These are phyloP conservation scores for Dryobates pubescens DNA, from an alignment of 2,797 vertebrate genomes.

Conservation along the genomic window DNA sequence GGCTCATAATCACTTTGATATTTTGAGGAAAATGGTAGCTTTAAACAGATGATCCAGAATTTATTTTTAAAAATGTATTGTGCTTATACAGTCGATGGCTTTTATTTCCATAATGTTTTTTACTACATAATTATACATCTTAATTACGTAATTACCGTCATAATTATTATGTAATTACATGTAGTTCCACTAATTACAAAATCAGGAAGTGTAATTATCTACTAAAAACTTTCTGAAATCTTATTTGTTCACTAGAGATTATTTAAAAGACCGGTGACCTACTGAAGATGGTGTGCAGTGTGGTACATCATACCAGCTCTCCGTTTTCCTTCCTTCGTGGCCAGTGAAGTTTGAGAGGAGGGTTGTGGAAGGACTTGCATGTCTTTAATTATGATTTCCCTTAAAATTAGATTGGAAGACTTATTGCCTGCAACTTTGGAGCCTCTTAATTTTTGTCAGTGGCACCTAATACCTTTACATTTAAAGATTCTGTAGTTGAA, in stretches of 20 bases:
- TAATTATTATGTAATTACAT: slow-evolving; percentile 88
- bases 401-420: not conserved
- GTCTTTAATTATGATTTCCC: slow-evolving; percentile 6
- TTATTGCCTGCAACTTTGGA: not conserved
- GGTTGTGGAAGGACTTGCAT: not conserved
- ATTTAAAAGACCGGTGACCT: slow-evolving; percentile 83
- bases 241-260: slow-evolving; percentile 81
- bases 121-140: slow-evolving; percentile 88
- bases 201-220: slow-evolving; percentile 87
- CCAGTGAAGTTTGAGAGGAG: not conserved
- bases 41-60: slow-evolving; percentile 80
- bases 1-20: slow-evolving; percentile 80
- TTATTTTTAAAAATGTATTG: slow-evolving; percentile 85
- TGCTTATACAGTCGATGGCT: slow-evolving; percentile 84
- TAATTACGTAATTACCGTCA: slow-evolving; percentile 87
- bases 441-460: not conserved
- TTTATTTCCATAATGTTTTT: slow-evolving; percentile 88
- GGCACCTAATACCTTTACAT: not conserved
- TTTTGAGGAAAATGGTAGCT: slow-evolving; percentile 80
- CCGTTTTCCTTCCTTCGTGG: not conserved
- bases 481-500: not conserved
- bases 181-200: slow-evolving; percentile 87
- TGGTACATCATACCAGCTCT: not conserved
- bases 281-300: slow-evolving; percentile 44
- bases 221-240: slow-evolving; percentile 85